A percentile compares a stretch with the other conserved stretches of the same genome.
Conservation (phyloP, 2,888 invertebrate species). For the Amiota minor region DNA sequence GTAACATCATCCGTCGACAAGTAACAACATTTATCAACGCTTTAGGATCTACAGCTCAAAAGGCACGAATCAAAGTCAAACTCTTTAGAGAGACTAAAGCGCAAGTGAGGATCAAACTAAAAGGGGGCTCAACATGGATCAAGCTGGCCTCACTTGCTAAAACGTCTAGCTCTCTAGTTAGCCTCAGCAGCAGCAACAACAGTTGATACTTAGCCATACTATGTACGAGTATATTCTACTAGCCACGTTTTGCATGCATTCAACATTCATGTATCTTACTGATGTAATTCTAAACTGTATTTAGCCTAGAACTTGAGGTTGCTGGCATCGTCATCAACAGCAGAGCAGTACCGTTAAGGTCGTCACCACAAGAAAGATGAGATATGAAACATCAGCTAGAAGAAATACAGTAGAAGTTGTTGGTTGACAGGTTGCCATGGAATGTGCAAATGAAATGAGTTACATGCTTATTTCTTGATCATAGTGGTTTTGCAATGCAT, state of each 20-base stretch:
- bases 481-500: not conserved
- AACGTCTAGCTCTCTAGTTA: slow-evolving; percentile 48
- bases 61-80: slow-evolving; percentile 52
- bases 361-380: slow-evolving; percentile 50
- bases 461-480: not conserved
- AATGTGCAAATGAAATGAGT: slow-evolving; percentile 30
- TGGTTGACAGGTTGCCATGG: slow-evolving; percentile 61
- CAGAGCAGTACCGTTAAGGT: slow-evolving; percentile 66
- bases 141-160: slow-evolving; percentile 53
- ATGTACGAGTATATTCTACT: not conserved
- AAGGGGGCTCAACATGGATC: slow-evolving; percentile 34
- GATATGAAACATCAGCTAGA: slow-evolving; percentile 31
- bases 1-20: slow-evolving; percentile 49
- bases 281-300: slow-evolving; percentile 59
- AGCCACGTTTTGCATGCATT: slow-evolving; percentile 49
- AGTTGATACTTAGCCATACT: not conserved
- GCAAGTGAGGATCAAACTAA: not conserved
- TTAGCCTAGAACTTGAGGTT: slow-evolving; percentile 49
- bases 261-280: slow-evolving; percentile 28
- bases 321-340: slow-evolving; percentile 31
- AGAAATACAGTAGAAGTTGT: slow-evolving; percentile 30
- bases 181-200: slow-evolving; percentile 10
- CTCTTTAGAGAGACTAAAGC: not conserved
- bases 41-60: slow-evolving; percentile 60
- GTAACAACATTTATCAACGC: slow-evolving; percentile 67